Evolutionary conservation across 2,113 vertebrate species (phyloP).

Genomic region (Megaceryle torquata): DNA sequence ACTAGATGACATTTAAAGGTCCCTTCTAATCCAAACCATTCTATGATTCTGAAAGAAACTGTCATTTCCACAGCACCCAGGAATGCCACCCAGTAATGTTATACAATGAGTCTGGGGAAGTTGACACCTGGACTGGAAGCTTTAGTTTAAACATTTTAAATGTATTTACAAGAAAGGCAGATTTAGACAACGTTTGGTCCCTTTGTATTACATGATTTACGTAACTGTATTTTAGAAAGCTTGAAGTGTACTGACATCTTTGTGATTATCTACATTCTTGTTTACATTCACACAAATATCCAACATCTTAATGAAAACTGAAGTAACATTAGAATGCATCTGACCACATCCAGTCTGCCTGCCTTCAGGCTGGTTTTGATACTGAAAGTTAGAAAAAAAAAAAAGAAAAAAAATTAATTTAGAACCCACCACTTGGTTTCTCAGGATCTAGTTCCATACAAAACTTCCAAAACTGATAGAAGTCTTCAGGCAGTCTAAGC

Average conservation of each 20-base stretch:
- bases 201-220: neutral
- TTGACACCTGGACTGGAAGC: neutral
- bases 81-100: neutral
- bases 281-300: neutral
- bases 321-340: neutral
- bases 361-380: neutral
- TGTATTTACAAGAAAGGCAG: neutral
- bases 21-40: neutral
- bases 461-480: constrained; percentile 94
- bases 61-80: neutral
- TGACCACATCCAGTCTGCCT: neutral
- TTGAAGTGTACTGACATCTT: neutral
- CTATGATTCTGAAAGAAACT: neutral
- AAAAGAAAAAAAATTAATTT: neutral
- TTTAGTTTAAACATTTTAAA: neutral
- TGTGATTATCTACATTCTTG: neutral
- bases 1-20: neutral
- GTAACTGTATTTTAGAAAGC: neutral
- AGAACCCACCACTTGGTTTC: constrained; percentile 81
- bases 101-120: neutral
- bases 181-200: neutral
- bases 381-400: neutral
- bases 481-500: constrained; percentile 89
- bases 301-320: neutral
- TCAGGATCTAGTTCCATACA: constrained; percentile 84